Conservation (phyloP, 2,113 vertebrate genomes). For the Prochilodus magdalenae region DNA sequence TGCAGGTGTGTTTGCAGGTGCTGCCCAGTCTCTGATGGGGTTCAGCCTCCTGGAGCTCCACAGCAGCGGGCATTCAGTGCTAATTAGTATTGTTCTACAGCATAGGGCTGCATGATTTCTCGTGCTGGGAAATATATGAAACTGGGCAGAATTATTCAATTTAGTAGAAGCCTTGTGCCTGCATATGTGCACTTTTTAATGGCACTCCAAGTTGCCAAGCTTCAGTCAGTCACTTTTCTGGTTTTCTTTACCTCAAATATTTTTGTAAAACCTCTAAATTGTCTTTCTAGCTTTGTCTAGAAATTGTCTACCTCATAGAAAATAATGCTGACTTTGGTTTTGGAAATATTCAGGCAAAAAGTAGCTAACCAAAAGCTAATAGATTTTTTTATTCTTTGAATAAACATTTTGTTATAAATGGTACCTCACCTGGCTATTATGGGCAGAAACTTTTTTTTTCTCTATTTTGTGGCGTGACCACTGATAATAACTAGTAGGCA, state of each 20-base stretch:
- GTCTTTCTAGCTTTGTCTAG: too few species aligned
- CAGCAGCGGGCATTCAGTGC: constrained; percentile 1
- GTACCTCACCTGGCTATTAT: not conserved
- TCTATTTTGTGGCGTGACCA: too few species aligned
- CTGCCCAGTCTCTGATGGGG: constrained; percentile 26
- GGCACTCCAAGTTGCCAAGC: too few species aligned
- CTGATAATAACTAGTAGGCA: too few species aligned
- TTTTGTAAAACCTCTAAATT: too few species aligned
- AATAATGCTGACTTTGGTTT: too few species aligned
- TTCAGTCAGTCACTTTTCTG: too few species aligned
- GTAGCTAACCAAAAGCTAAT: not conserved
- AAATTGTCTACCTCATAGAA: too few species aligned
- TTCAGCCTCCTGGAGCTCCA: constrained; percentile 19
- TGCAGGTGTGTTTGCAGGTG: constrained; percentile 23
- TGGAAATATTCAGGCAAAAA: not conserved
- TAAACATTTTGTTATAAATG: not conserved
- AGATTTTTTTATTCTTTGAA: not conserved
- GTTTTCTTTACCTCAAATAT: too few species aligned
- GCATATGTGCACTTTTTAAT: not conserved
- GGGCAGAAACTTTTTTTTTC: too few species aligned
- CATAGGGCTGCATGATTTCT: not conserved
- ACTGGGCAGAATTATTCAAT: not conserved
- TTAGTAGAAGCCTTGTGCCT: not conserved
- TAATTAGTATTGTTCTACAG: constrained; percentile 34
- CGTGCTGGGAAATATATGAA: not conserved